These are phyloP conservation scores for Harpegnathos saltator DNA, from an alignment of 1,140 invertebrate genomes.

Conservation along the genomic window DNA sequence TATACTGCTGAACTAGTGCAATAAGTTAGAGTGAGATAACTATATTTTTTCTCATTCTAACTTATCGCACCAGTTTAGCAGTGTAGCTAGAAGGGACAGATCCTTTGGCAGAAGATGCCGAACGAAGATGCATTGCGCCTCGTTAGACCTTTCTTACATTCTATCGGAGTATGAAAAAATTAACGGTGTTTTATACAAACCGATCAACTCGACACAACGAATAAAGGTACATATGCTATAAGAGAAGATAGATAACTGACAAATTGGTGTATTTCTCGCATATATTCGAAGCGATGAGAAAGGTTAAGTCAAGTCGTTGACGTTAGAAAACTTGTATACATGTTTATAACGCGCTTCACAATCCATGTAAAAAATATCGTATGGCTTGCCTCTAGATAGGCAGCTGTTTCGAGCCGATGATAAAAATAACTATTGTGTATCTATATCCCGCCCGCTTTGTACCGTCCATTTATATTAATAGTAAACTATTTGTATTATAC, in stretches of 20 bases:
- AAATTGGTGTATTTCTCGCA: not conserved
- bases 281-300: not conserved
- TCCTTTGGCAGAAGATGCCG: conserved; percentile 9
- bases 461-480: too few relatives aligned
- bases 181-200: conserved; percentile 80
- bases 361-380: not conserved
- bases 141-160: conserved; percentile 80
- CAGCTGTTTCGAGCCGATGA: not conserved
- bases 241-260: too few relatives aligned
- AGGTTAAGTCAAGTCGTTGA: conserved; percentile 21
- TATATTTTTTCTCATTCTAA: too few relatives aligned
- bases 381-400: not conserved
- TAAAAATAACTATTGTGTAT: not conserved
- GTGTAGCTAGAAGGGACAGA: too few relatives aligned
- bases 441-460: too few relatives aligned
- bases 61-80: too few relatives aligned
- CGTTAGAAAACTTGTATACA: not conserved
- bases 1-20: too few relatives aligned
- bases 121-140: conserved; percentile 50
- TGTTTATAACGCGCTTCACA: too few relatives aligned
- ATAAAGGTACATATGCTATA: conserved; percentile 78
- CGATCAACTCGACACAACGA: conserved; percentile 81
- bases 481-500: too few relatives aligned
- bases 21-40: too few relatives aligned
- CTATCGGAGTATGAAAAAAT: conserved; percentile 82